Evolutionary conservation across 2,113 vertebrate genomes (phyloP), one percentile per base, ranked within the genome.

Genomic region (Pavo muticus): DNA sequence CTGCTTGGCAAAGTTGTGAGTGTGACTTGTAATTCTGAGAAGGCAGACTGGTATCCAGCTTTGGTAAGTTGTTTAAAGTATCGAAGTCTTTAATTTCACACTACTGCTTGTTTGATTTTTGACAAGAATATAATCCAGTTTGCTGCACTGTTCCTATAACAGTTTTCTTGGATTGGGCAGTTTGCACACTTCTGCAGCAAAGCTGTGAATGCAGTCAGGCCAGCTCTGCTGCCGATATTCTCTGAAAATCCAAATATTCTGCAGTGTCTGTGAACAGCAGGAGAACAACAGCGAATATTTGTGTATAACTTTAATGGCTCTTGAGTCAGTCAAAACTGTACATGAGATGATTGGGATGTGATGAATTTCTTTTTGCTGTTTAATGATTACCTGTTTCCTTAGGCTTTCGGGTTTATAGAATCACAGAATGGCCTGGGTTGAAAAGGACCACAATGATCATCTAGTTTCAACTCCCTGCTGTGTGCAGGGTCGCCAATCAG

Each of bases 1-100:
- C 96, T 99, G 79, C 91, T 99, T 97, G 99, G 99, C 67, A 99
- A 99, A 95, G 98, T 99, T 91, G 98, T 98, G 89, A 98, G 97
- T 77, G 97, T 99, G 84, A 89, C 96, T 52, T 97, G 96, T 86
- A 88, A 97, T 84, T 17, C 96, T 25, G 94, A 98, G 77, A 97
- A 96, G 91, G 87, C 92, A 35, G 97, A 97, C 72, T 99, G 98
- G 97, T 99, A 98, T 94, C 97, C 99, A 81, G 99, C 98, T 85
- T 98, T 99, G 99, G 99, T 99, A 93, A 98, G 98, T 97, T 72
- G 39, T 71, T 54, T 44, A 48, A 72, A 73, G 32, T 2, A 5
- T 63, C 73, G 47, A 39, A 59, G 67, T 30, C 67, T 84, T 80
- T 65, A 64, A 65, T 88, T 44, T 76, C 39, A 24, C 39, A 8